Percentiles rank a stretch among this genome's conserved stretches.
phyloP scores from a whole-genome alignment of 2,113 vertebrate genomes.

The Scopus umbretta region DNA sequence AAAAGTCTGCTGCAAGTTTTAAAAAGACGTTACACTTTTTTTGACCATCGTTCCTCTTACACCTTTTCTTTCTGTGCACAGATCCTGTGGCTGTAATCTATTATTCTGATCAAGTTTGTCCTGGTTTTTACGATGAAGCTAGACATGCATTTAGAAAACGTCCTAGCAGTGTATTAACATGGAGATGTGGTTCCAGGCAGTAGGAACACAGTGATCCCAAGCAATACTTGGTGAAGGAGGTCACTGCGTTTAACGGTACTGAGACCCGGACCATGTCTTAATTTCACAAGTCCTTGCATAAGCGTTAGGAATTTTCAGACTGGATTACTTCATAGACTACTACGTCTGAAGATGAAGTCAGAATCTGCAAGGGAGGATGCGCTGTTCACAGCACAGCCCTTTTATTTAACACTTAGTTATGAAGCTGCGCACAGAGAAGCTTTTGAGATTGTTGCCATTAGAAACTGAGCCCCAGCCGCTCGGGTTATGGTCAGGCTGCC shows the following conservation, averaged over 20 bases:
- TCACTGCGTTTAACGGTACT: slow-evolving; percentile 25
- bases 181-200: slow-evolving; percentile 56
- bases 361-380: slow-evolving; percentile 48
- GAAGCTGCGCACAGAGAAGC: slow-evolving; percentile 56
- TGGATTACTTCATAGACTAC: slow-evolving; percentile 41
- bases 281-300: slow-evolving; percentile 5
- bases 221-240: slow-evolving; percentile 23
- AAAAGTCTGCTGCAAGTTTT: not conserved
- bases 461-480: slow-evolving; percentile 70
- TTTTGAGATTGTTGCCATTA: slow-evolving; percentile 77
- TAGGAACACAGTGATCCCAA: slow-evolving; percentile 58
- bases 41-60: not conserved
- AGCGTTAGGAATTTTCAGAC: slow-evolving; percentile 34
- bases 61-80: not conserved
- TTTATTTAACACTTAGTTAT: slow-evolving; percentile 64
- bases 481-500: slow-evolving; percentile 64
- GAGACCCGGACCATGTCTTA: slow-evolving; percentile 56
- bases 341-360: slow-evolving; percentile 48
- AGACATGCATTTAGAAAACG: not conserved
- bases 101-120: not conserved
- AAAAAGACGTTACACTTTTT: not conserved
- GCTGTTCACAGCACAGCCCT: slow-evolving; percentile 6
- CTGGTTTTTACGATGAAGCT: not conserved
- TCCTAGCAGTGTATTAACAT: not conserved
- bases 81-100: not conserved